Conservation (phyloP, 2,797 vertebrate genomes). For the Sebastes glaucus region DNA sequence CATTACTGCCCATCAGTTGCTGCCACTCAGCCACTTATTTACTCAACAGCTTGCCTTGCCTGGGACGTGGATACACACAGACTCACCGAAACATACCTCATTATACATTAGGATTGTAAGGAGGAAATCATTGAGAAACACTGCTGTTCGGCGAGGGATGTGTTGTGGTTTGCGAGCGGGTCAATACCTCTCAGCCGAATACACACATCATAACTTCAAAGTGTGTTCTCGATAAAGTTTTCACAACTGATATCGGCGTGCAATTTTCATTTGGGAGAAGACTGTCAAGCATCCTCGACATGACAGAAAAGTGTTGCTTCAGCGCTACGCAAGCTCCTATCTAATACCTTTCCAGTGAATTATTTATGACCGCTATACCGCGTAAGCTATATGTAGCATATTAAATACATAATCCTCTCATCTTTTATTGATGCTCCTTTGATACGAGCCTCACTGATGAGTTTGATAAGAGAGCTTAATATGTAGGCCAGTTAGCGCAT, state of each 20-base stretch:
- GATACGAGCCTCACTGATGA: conserved; percentile 26
- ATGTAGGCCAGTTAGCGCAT: conserved; percentile 17
- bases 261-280: conserved; percentile 5
- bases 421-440: conserved; percentile 68
- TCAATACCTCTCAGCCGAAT: conserved; percentile 13
- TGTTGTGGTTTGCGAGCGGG: conserved; percentile 9
- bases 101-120: conserved; percentile 28
- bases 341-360: conserved; percentile 63
- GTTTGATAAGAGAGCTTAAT: conserved; percentile 42
- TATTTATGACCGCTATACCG: conserved; percentile 64
- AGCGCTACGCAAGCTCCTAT: conserved; percentile 37
- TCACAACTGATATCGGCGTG: conserved; percentile 1
- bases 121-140: conserved; percentile 7
- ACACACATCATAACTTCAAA: conserved; percentile 25
- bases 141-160: conserved; percentile 11
- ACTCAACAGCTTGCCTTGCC: conserved; percentile 57
- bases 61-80: neutral
- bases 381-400: conserved; percentile 65
- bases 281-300: conserved; percentile 16
- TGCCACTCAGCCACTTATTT: conserved; percentile 73
- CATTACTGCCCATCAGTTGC: conserved; percentile 79
- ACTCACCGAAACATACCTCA: conserved; percentile 23
- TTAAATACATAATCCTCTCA: conserved; percentile 69
- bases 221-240: conserved; percentile 21
- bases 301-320: conserved; percentile 56